These are phyloP conservation scores for Uromys caudimaculatus DNA, from an alignment of 2,797 vertebrate genomes.

Conservation along the genomic window DNA sequence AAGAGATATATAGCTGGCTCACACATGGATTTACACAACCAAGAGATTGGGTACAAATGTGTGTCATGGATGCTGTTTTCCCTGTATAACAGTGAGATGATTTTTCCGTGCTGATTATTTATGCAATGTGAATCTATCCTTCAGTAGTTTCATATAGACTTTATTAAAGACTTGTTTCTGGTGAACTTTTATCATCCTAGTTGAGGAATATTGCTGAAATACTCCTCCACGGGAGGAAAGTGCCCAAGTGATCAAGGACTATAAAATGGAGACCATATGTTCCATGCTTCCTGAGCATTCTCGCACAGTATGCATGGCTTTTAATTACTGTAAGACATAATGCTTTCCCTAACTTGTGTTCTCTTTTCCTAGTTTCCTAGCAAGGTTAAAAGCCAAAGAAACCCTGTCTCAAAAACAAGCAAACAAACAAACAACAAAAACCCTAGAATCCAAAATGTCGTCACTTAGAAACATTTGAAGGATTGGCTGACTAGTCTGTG, in stretches of 20 bases:
- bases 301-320: slow-evolving; percentile 73
- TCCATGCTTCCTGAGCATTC: slow-evolving; percentile 82
- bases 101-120: slow-evolving; percentile 40
- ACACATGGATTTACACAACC: not conserved
- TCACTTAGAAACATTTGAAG: not conserved
- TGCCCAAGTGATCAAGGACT: slow-evolving; percentile 80
- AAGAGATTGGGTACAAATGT: not conserved
- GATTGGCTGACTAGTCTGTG: not conserved
- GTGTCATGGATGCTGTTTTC: not conserved
- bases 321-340: slow-evolving; percentile 14
- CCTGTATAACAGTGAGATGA: not conserved
- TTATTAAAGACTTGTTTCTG: slow-evolving; percentile 11
- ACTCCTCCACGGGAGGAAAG: slow-evolving; percentile 66
- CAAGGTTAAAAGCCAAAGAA: not conserved
- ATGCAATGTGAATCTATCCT: not conserved
- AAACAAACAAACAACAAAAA: not conserved
- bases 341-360: slow-evolving; percentile 4
- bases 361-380: not conserved
- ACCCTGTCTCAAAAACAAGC: too few relatives aligned
- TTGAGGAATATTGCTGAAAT: slow-evolving; percentile 80
- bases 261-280: slow-evolving; percentile 85
- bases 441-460: not conserved
- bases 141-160: not conserved
- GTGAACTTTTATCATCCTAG: slow-evolving; percentile 61
- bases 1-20: not conserved